These are phyloP conservation scores for Andrena fulva DNA, from an alignment of 2,888 invertebrate genomes.

Conservation along the genomic window DNA sequence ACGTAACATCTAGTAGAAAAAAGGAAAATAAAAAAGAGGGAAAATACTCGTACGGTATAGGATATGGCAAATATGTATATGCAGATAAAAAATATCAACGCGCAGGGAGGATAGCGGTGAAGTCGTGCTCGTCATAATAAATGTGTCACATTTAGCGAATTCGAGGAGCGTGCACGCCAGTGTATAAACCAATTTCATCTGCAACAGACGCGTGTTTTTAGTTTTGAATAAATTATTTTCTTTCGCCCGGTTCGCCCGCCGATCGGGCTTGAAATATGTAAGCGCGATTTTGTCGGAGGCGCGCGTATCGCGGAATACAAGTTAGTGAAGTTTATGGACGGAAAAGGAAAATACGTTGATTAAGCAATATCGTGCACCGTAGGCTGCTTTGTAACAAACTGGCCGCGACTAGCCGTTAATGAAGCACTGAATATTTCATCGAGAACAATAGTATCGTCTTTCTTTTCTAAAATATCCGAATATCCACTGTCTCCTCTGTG, in stretches of 20 bases:
- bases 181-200: neutral
- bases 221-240: conserved; percentile 28
- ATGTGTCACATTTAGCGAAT: neutral
- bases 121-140: conserved; percentile 16
- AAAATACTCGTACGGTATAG: conserved; percentile 35
- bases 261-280: neutral
- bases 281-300: conserved; percentile 6
- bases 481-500: neutral
- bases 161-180: neutral
- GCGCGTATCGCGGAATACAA: neutral
- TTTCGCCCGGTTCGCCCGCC: neutral
- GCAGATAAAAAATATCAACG: neutral
- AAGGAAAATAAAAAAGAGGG: conserved; percentile 4
- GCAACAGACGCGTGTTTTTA: neutral
- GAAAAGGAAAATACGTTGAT: conserved; percentile 21
- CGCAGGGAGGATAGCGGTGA: neutral
- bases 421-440: neutral
- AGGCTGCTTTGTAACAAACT: neutral
- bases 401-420: neutral
- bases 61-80: conserved; percentile 37
- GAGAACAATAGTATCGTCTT: neutral
- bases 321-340: conserved; percentile 5
- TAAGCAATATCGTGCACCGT: conserved; percentile 3
- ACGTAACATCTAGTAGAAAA: conserved; percentile 37
- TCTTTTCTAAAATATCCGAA: too few species aligned